A percentile compares a stretch with the other conserved stretches of the same genome.
phyloP scores from a whole-genome alignment of 2,113 vertebrate species.

The Phainopepla nitens region DNA sequence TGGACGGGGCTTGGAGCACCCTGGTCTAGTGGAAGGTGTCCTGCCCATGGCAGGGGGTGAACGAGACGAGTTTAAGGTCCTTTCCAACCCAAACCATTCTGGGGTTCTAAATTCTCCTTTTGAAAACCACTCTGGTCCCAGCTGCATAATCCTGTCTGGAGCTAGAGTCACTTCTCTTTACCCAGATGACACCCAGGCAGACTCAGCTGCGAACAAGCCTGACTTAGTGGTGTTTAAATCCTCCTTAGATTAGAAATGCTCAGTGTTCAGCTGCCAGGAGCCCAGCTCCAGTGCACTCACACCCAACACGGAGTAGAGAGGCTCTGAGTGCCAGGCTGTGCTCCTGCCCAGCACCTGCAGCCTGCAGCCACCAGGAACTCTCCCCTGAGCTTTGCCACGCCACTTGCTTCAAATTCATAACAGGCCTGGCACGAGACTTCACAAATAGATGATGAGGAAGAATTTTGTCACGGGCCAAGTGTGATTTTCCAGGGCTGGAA shows the following conservation, averaged over 20 bases:
- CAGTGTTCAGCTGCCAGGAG: not conserved
- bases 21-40: not conserved
- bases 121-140: not conserved
- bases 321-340: not conserved
- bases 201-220: not conserved
- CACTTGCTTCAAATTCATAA: not conserved
- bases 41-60: not conserved
- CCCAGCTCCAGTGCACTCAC: not conserved
- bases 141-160: not conserved
- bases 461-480: not conserved
- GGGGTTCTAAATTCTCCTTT: not conserved
- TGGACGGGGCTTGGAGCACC: not conserved
- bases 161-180: not conserved
- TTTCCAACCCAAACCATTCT: not conserved
- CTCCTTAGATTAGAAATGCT: not conserved
- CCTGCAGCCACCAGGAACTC: not conserved
- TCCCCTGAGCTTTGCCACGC: rapidly evolving
- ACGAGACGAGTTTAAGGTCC: not conserved
- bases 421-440: not conserved
- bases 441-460: not conserved
- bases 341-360: not conserved
- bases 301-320: not conserved
- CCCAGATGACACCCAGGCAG: not conserved
- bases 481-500: not conserved
- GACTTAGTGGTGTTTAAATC: not conserved